A percentile compares a stretch with the other conserved stretches of the same genome.
Conservation (phyloP, 2,113 vertebrate species). For the Albula glossodonta region DNA sequence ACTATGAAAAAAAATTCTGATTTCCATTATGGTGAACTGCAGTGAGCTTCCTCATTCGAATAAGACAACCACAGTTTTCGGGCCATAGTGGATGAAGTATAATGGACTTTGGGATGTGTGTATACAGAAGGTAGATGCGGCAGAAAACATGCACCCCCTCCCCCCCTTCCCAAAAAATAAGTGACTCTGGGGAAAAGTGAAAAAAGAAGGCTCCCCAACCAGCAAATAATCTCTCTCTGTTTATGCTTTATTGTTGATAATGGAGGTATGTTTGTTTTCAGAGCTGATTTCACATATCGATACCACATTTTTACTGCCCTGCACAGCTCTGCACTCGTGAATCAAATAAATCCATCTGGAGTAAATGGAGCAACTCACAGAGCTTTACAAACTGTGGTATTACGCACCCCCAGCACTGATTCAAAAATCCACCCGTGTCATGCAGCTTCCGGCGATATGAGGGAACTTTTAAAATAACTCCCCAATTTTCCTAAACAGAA, state of each 20-base stretch:
- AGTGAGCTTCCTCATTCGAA: background rate
- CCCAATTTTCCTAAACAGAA: background rate
- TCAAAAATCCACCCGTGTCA: background rate
- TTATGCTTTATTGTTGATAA: background rate
- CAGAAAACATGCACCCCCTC: background rate
- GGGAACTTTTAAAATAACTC: background rate
- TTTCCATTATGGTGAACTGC: background rate
- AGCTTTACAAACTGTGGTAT: background rate
- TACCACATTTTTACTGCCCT: background rate
- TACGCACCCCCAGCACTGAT: background rate
- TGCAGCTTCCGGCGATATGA: background rate
- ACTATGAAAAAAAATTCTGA: background rate
- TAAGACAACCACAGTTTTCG: background rate
- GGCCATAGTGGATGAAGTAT: background rate
- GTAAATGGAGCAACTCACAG: background rate
- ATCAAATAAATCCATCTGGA: background rate
- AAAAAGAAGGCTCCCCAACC: conserved; percentile 7
- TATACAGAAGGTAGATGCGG: background rate
- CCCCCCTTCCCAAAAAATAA: background rate
- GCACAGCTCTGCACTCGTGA: background rate
- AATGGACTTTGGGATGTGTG: background rate
- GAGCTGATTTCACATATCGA: conserved; percentile 23
- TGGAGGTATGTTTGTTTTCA: conserved; percentile 23
- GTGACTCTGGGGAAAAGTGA: background rate
- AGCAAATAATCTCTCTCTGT: background rate